A percentile compares a stretch with the other conserved stretches of the same genome.
Evolutionary conservation across 2,113 vertebrate genomes (phyloP).

Genomic region (Chaenocephalus aceratus): DNA sequence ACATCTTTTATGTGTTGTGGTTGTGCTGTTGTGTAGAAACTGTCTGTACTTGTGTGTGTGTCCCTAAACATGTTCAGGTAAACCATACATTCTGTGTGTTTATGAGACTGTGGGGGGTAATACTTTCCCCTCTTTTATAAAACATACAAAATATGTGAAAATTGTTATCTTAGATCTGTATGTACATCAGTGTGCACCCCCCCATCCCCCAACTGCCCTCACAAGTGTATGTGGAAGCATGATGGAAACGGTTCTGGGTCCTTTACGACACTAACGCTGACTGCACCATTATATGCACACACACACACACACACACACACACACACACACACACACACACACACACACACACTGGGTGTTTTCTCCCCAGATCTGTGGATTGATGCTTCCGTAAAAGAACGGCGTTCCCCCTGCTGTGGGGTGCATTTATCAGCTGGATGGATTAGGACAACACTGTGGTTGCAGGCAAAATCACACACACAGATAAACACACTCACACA

Average conservation of each 20-base stretch:
- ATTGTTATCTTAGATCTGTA: neutral
- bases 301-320: too few species aligned
- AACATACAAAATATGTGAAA: neutral
- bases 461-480: constrained; percentile 21
- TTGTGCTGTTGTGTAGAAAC: neutral
- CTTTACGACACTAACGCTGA: constrained; percentile 29
- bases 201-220: neutral
- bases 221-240: constrained; percentile 29
- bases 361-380: constrained; percentile 16
- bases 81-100: neutral
- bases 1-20: neutral
- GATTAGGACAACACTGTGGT: constrained; percentile 30
- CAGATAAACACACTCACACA: neutral
- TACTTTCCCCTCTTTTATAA: neutral
- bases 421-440: constrained; percentile 47
- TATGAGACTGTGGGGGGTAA: neutral
- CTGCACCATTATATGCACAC: constrained; percentile 10
- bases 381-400: constrained; percentile 41
- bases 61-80: neutral
- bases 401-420: constrained; percentile 12
- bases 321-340: too few species aligned
- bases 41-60: neutral
- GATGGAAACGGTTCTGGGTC: constrained; percentile 51
- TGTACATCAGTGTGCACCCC: neutral
- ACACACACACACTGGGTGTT: constrained; percentile 6